phyloP scores from a whole-genome alignment of 2,113 vertebrate genomes.

The Budorcas taxicolor region DNA sequence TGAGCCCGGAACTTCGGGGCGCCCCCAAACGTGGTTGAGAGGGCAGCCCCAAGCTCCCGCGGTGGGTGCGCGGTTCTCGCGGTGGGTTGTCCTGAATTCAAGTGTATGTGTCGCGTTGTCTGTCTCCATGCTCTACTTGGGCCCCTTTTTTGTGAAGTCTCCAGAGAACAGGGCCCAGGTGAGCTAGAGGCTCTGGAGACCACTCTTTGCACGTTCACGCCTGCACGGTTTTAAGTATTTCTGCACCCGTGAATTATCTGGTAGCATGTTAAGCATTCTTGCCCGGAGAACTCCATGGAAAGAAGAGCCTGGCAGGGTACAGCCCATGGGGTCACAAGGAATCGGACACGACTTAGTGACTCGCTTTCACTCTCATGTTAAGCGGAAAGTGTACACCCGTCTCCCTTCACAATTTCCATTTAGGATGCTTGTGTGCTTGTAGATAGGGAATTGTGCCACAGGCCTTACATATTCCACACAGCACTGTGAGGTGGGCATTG shows the following conservation, averaged over 20 bases:
- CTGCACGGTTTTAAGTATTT: background rate
- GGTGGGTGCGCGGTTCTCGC: background rate
- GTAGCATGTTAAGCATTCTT: background rate
- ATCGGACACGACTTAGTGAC: background rate
- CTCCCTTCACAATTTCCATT: background rate
- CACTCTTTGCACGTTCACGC: background rate
- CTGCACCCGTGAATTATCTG: background rate
- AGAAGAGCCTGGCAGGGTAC: background rate
- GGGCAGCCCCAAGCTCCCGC: background rate
- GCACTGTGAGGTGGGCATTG: background rate
- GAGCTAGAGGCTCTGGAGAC: background rate
- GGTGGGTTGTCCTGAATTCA: background rate
- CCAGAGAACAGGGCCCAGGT: background rate
- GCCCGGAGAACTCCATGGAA: background rate
- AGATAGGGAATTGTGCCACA: background rate
- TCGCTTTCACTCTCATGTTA: background rate
- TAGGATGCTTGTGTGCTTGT: background rate
- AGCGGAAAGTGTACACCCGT: background rate
- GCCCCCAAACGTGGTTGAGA: background rate
- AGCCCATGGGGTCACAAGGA: background rate
- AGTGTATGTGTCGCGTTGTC: background rate
- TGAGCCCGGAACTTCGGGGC: background rate
- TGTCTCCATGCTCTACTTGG: background rate
- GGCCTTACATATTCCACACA: background rate
- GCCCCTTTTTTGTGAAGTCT: background rate